A percentile compares a stretch with the other conserved stretches of the same genome.
These are phyloP conservation scores for Drepana arcuata DNA, from an alignment of 1,140 invertebrate genomes.

Conservation along the genomic window DNA sequence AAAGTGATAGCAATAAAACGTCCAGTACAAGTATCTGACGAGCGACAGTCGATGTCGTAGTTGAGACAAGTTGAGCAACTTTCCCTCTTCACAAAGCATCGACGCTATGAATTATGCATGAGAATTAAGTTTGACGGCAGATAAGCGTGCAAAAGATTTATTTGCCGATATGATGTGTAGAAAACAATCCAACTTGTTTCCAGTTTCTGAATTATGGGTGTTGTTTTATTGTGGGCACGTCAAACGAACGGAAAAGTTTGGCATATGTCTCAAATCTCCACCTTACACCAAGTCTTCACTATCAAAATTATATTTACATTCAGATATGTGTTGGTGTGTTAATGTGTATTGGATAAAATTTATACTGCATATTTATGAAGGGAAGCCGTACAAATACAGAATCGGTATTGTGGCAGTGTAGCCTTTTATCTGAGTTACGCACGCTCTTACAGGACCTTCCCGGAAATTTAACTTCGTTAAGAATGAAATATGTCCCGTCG, in stretches of 20 bases:
- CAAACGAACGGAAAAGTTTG: constrained; percentile 37
- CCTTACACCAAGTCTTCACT: too few relatives aligned
- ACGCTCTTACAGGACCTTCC: constrained; percentile 54
- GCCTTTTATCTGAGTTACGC: constrained; percentile 63
- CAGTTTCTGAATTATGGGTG: constrained; percentile 60
- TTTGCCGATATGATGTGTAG: constrained; percentile 65
- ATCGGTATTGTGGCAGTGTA: constrained; percentile 38
- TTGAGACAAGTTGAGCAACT: constrained; percentile 38
- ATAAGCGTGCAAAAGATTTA: constrained; percentile 66
- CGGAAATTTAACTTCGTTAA: constrained; percentile 69
- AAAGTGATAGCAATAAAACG: too few relatives aligned
- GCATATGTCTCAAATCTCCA: too few relatives aligned
- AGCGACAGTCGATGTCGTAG: constrained; percentile 29
- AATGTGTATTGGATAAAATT: too few relatives aligned
- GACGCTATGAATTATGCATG: constrained; percentile 66
- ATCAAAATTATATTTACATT: constrained; percentile 9
- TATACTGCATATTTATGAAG: too few relatives aligned
- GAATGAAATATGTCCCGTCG: constrained; percentile 66
- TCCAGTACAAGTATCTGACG: constrained; percentile 6
- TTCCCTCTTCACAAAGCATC: constrained; percentile 48
- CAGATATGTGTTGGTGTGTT: constrained; percentile 8
- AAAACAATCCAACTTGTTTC: constrained; percentile 65
- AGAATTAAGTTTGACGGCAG: constrained; percentile 68
- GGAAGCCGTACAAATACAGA: constrained; percentile 32
- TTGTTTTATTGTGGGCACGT: constrained; percentile 60